phyloP scores from a whole-genome alignment of 2,797 vertebrate species.

The Cirrhinus molitorella region DNA sequence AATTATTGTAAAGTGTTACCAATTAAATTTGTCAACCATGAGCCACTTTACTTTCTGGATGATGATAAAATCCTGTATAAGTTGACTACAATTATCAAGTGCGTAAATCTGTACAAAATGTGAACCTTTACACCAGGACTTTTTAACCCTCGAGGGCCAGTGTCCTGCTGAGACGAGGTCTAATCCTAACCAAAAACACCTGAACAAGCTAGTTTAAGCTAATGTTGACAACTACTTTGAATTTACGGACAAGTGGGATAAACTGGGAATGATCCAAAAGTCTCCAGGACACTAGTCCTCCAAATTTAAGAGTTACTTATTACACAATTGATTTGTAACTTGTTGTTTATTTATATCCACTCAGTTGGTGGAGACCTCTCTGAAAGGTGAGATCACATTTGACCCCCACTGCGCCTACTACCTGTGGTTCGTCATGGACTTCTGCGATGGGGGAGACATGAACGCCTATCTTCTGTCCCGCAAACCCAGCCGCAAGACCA shows the following conservation, averaged over 20 bases:
- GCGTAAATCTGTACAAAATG: background rate
- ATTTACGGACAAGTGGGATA: background rate
- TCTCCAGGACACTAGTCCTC: background rate
- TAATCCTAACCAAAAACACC: background rate
- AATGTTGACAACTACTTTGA: background rate
- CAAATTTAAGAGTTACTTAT: background rate
- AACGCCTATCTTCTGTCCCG: constrained; percentile 94
- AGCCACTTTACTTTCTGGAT: background rate
- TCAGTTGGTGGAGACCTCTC: constrained; percentile 89
- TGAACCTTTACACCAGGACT: background rate
- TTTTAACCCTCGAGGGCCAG: background rate
- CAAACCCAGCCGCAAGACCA: constrained; percentile 93
- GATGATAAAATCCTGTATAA: background rate
- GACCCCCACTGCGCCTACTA: constrained; percentile 94
- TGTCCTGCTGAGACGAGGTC: background rate
- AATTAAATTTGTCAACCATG: background rate
- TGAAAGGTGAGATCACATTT: constrained; percentile 96
- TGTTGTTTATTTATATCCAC: background rate
- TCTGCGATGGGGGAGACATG: constrained; percentile 98
- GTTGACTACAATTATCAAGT: background rate
- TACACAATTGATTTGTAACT: background rate
- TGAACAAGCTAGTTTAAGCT: background rate
- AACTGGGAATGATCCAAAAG: background rate
- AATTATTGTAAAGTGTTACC: too few species aligned
- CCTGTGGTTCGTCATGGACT: constrained; percentile 99